A percentile compares a stretch with the other conserved stretches of the same genome.
Evolutionary conservation across 2,888 invertebrate genomes (phyloP).

Genomic region (Pelosia muscerda): DNA sequence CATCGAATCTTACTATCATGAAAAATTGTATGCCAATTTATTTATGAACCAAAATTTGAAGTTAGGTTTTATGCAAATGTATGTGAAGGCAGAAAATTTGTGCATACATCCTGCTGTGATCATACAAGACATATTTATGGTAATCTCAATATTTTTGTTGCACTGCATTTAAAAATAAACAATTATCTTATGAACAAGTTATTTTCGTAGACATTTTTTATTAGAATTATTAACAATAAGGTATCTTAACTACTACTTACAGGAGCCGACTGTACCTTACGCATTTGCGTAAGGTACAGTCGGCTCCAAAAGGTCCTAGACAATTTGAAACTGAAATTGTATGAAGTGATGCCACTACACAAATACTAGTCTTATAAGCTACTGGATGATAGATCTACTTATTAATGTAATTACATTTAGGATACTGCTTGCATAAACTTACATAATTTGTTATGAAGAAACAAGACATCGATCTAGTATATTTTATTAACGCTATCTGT

Average conservation of each 20-base stretch:
- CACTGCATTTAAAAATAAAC: constrained; percentile 39
- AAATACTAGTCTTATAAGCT: no score
- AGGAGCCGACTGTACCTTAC: background rate
- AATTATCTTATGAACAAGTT: constrained; percentile 35
- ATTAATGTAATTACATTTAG: no score
- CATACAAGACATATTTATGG: constrained; percentile 60
- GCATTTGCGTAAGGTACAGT: no score
- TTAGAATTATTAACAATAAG: background rate
- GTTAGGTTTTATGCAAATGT: constrained; percentile 65
- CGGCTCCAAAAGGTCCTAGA: no score
- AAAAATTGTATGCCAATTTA: constrained; percentile 35
- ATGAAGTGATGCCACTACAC: no score
- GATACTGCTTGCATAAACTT: no score
- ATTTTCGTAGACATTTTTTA: constrained; percentile 22
- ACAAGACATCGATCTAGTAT: no score
- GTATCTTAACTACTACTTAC: background rate
- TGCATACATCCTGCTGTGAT: constrained; percentile 63
- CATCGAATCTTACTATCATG: constrained; percentile 1
- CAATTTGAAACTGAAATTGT: no score
- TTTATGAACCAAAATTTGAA: constrained; percentile 37
- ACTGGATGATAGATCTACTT: no score
- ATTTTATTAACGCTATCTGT: no score
- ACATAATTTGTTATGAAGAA: no score
- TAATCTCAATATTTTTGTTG: constrained; percentile 44
- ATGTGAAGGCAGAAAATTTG: constrained; percentile 61